Base-by-base conservation (phyloP, 2,113 vertebrate genomes). In the Ranitomeya variabilis region DNA sequence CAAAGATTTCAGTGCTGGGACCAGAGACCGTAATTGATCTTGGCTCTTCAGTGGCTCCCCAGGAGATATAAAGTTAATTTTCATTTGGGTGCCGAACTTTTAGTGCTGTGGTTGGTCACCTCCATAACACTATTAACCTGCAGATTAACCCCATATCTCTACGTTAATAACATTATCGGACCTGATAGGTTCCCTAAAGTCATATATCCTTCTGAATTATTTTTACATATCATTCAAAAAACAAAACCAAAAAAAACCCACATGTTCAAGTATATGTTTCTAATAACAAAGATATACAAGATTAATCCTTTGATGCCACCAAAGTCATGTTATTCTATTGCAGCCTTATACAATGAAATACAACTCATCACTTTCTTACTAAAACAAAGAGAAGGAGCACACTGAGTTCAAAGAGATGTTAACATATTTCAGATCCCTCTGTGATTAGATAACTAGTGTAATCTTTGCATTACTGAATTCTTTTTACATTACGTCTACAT, bases 401-500 rank as follows among this genome's bases (percentile, higher is more conserved):
- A 76, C 5, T 19, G 73, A 76, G 73, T 51, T 76, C 73, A 76
- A 76, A 76, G 73, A 52, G 37, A 76, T 52, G 73, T 76, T 19
- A 76, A 76, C 16, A 76, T 76, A 52, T 52, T 76, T 76, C 19
- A 76, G 73, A 76, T 76, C 73, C 31, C 18, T 10, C 37, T 52
- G 73, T 76, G 73, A 76, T 76, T 76, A 76, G 73, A 76, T 76
- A 76, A 52, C 45, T 51, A 31, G 12, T 52, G 73, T 76, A 19
- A 76, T 76, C 73, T 19, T 76, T 19, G 8, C 37, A 51, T 76
- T 76, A 52, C 73, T 76, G 73, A 76, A 76, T 74, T 74, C 73
- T 76, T 76, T 15, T 76, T 76, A 76, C 45, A 76, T 19, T 21
- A 51, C 18, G 16, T 76, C 73, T 76, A 3, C 73, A 52, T 45